phyloP scores from a whole-genome alignment of 2,888 invertebrate species.

The Flexamia atlantica region DNA sequence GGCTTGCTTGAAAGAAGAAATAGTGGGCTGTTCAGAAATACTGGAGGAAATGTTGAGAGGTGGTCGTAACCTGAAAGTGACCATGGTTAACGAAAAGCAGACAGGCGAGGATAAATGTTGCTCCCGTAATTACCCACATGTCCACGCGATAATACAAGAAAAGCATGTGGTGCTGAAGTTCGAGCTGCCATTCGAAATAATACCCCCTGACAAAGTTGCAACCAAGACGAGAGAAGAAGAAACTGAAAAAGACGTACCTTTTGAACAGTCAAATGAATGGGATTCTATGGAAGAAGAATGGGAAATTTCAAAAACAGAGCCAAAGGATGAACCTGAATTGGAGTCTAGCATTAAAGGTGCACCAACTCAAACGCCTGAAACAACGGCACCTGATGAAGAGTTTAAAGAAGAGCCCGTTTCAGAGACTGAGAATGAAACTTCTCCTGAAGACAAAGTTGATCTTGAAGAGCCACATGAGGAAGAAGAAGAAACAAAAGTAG shows the following conservation, averaged over 20 bases:
- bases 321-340: too few species aligned
- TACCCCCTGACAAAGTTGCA: background rate
- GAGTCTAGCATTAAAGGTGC: too few species aligned
- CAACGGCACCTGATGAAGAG: background rate
- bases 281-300: too few species aligned
- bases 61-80: background rate
- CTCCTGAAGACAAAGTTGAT: too few species aligned
- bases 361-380: too few species aligned
- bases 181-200: background rate
- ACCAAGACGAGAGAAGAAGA: background rate
- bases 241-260: background rate
- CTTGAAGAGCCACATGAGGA: too few species aligned
- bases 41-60: background rate
- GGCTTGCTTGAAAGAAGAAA: conserved; percentile 14
- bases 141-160: background rate
- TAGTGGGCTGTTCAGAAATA: background rate
- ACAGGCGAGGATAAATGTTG: conserved; percentile 17
- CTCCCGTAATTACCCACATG: conserved; percentile 3
- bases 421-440: too few species aligned
- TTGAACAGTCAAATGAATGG: too few species aligned
- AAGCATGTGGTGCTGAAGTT: background rate
- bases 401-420: background rate
- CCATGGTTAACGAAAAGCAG: background rate
- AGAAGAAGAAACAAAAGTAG: too few species aligned
- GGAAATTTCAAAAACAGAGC: background rate